Conservation (phyloP, 1,140 invertebrate genomes). For the Drosophila asahinai region DNA sequence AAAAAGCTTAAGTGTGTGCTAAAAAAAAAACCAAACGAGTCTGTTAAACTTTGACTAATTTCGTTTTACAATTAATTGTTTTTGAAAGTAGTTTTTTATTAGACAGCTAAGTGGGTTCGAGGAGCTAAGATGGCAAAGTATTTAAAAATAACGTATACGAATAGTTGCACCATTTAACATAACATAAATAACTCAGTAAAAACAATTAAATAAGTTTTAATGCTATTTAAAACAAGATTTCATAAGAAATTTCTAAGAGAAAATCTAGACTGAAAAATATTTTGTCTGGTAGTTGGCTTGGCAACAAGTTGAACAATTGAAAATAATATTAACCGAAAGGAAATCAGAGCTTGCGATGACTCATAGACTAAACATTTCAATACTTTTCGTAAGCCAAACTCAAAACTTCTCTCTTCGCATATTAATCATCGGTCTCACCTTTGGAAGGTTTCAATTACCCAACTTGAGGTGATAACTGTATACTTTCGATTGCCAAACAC, state of each 20-base stretch:
- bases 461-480: constrained; percentile 21
- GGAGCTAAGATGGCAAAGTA: not conserved
- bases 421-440: constrained; percentile 33
- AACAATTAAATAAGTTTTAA: no score
- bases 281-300: not conserved
- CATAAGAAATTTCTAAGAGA: not conserved
- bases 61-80: not conserved
- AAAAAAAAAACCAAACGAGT: not conserved
- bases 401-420: not conserved
- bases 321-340: not conserved
- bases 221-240: no score
- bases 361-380: constrained; percentile 22
- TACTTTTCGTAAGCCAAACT: constrained; percentile 17
- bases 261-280: not conserved
- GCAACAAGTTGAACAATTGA: constrained; percentile 5
- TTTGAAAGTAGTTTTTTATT: not conserved
- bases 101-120: not conserved
- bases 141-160: not conserved
- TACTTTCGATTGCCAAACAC: constrained; percentile 17
- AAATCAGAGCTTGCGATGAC: constrained; percentile 14
- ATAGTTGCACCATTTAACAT: not conserved
- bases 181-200: not conserved
- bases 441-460: constrained; percentile 25
- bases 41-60: not conserved
- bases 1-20: not conserved